A percentile compares a stretch with the other conserved stretches of the same genome.
These are phyloP conservation scores for Hemiprocne comata DNA, from an alignment of 2,113 vertebrate species.

Conservation along the genomic window DNA sequence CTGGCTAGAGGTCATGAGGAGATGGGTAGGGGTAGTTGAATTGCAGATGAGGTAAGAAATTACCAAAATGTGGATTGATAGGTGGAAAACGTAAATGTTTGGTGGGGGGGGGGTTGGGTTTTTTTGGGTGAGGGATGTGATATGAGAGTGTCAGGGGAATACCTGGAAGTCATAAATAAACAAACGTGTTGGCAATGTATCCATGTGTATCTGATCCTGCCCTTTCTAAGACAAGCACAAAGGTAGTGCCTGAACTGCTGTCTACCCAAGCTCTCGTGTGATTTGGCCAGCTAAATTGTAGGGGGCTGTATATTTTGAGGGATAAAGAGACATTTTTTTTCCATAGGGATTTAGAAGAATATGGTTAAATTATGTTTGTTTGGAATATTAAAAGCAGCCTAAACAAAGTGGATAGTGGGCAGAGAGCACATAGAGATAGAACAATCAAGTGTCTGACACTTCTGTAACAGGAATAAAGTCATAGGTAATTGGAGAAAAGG, in stretches of 20 bases:
- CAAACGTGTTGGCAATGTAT: not conserved
- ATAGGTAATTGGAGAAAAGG: not conserved
- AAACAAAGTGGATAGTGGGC: not conserved
- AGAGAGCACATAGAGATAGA: not conserved
- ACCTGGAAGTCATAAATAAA: not conserved
- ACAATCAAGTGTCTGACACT: not conserved
- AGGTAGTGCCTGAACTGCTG: not conserved
- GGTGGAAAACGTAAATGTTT: not conserved
- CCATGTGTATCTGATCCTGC: not conserved
- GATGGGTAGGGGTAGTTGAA: not conserved
- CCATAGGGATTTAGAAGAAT: not conserved
- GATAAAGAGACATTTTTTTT: not conserved
- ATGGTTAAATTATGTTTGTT: not conserved
- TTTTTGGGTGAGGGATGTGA: not conserved
- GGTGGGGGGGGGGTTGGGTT: not conserved
- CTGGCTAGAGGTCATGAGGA: not conserved
- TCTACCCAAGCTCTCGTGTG: not conserved
- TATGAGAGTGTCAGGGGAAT: not conserved
- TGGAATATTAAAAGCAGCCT: not conserved
- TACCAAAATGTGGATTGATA: not conserved
- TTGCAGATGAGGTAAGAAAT: not conserved
- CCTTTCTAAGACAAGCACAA: not conserved
- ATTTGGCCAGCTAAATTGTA: not conserved
- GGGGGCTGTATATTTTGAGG: not conserved
- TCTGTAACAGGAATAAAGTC: not conserved